A percentile compares a stretch with the other conserved stretches of the same genome.
These are phyloP conservation scores for Carassius auratus DNA, from an alignment of 2,113 vertebrate species.

Conservation along the genomic window DNA sequence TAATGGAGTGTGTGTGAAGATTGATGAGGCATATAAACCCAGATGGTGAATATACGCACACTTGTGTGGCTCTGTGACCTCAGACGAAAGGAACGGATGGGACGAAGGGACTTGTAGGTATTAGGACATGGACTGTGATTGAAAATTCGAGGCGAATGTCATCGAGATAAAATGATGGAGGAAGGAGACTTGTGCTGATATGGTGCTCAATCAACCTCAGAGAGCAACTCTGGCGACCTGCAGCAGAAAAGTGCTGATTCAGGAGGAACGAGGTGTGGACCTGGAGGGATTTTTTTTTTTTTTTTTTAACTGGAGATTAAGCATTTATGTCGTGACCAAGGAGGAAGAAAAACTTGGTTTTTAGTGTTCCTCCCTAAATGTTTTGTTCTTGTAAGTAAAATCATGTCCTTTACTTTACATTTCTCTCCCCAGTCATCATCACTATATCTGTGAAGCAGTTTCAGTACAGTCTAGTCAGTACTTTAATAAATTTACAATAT, in stretches of 20 bases:
- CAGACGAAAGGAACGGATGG: background rate
- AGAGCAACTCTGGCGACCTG: background rate
- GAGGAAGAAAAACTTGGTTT: background rate
- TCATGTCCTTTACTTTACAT: background rate
- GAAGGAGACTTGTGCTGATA: slow-evolving; percentile 11
- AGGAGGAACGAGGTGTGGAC: background rate
- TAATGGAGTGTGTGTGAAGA: slow-evolving; percentile 48
- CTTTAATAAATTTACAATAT: background rate
- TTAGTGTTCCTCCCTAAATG: background rate
- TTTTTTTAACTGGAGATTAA: background rate
- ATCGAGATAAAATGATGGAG: background rate
- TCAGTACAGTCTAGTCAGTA: background rate
- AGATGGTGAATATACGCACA: slow-evolving; percentile 16
- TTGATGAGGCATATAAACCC: slow-evolving; percentile 16
- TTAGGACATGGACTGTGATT: background rate
- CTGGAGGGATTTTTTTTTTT: background rate
- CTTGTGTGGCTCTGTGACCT: background rate
- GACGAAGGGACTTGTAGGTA: background rate
- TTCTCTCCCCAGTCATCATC: background rate
- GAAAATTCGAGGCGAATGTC: background rate
- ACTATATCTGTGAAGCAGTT: background rate
- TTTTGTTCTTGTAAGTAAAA: background rate
- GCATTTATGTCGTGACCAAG: background rate
- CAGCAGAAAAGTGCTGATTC: slow-evolving; percentile 26
- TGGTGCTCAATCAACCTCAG: slow-evolving; percentile 29